Base-by-base conservation (phyloP, 64 coral and sea anemone genomes). In the Hydrozoanthus tunicans region DNA sequence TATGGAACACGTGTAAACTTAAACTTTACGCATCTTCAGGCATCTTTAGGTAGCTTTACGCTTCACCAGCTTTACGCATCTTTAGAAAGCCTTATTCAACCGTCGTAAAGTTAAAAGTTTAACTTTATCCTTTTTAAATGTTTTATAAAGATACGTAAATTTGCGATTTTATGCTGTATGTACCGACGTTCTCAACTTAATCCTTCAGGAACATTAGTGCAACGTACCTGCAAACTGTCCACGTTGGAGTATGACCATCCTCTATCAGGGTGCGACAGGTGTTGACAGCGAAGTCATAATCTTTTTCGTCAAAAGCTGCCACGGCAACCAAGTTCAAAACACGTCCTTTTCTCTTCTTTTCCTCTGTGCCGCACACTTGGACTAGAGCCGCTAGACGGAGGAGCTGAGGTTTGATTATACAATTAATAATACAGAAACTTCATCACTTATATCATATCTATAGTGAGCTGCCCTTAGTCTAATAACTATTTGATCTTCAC, bases 201-300 rank as follows among this genome's bases (percentile, higher is more conserved):
- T 20, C 20, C 20, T 20, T 20, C 20, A 20, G 20, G 20, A 20
- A 20, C 20, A 20, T 20, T 20, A 20, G 20, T 14, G 70, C 13
- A 14, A 54, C 74, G 20, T 78, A 98, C 96, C 96, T 95, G 82
- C 96, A 98, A 9, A 98, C 86, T 20, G 77, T 93, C 96, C 96
- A 98, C 11, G 75, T 77, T 58, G 93, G 65, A 72, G 17, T 3
- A 52, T 95, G 95, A 24, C 85, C 96, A 23, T 93, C 89, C 51
- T 81, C 53, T 59, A 93, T 93, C 14, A 98, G 82, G 54, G 84
- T 85, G 9, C 81, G 86, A 63, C 96, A 98, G n/a, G 77, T 90
- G 63, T 54, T 72, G 81, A 78, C 90, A 52, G 96, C 91, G 59
- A 83, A 84, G 12, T 9, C 55, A 58, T 93, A 98, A 70, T 98